Base-by-base conservation (phyloP, 2,888 invertebrate genomes). In the Nomada flava region DNA sequence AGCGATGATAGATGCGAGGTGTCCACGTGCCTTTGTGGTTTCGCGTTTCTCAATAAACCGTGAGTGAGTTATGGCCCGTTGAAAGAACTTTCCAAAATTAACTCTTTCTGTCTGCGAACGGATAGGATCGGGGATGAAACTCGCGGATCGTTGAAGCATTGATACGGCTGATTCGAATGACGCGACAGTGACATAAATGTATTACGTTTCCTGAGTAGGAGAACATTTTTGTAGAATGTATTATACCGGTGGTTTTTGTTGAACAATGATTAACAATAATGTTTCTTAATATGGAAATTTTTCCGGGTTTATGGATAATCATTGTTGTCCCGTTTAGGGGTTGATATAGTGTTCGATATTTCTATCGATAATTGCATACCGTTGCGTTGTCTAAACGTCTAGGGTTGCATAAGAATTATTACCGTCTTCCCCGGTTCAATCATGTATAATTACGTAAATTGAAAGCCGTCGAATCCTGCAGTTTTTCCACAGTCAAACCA, bases 61-160 rank as follows among this genome's bases (percentile, higher is more conserved):
- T 47, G 53, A 64, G 76, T 80, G 76, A 76, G 64, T 76, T 82
- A 82, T 57, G 67, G 50, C 60, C 70, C 55, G 69, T 80, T 82
- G 18, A 47, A 81, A 15, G 60, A 67, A 71, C 81, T 76, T 63
- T 47, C 53, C 23, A 20, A 44, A 76, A 76, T 76, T 71, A 70
- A 76, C 70, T 78, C 23, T 10, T 47, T 42, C 53, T 18, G 36
- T 26, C 53, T 18, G 42, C 15, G 72, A 79, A 62, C 60, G 36
- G 79, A 79, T 60, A 36, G 50, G 47, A 72, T 62, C 65, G 42
- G 18, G 9, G 55, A 62, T 72, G 67, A 57, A 23, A 73, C 67
- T 9, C 65, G 29, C 42, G 29, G 50, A 52, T 26, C 65, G 23
- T 26, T 36, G 57, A 29, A n/a, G 69, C 20, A 79, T 44, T 55